Base-by-base conservation (phyloP, 92 coral and sea anemone genomes). In the Zoanthus gigantus region DNA sequence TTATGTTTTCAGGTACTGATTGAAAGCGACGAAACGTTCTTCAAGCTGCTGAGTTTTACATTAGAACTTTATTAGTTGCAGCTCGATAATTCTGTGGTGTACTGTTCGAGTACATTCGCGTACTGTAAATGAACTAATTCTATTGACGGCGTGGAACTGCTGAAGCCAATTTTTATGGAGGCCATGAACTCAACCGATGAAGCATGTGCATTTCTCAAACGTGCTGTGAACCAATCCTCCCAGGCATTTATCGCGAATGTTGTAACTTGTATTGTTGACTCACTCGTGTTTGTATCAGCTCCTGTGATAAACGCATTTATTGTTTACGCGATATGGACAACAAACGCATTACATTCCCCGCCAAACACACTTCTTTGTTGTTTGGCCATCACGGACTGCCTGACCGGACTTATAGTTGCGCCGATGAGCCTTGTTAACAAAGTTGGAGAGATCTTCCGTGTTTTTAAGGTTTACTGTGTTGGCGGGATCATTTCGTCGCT, bases 281-380 rank as follows among this genome's bases (percentile, higher is more conserved):
- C 75, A 0, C 11, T 81, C 0, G 76, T 81, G 46, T 47, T 65
- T 66, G 1, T 81, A 16, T 45, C 85, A 14, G 85, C 85, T 28
- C 85, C 85, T 1, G 18, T 81, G 18, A 66, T n/a, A 50, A 81
- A 81, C 14, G 75, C 85, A 29, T 47, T 81, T 34, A 81, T 81
- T n/a, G 61, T 66, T 11, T 81, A 81, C 29, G 75, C 85, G 3
- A 81, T 81, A 81, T 81, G 85, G 85, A 81, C 71, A 12, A 81
- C 85, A 6, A 67, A 13, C 45, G 23, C 75, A 14, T 50, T 81
- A 4, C 75, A 81, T 50, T 81, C 85, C 11, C 85, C 85, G 17
- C 66, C 85, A 1, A 81, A 81, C 65, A 81, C 85, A 30, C 85
- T 81, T 46, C 85, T 81, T 17, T 65, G 85, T 31, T 81, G 85